Base-by-base conservation (phyloP, 2,113 vertebrate genomes). In the Prunella fulvescens region DNA sequence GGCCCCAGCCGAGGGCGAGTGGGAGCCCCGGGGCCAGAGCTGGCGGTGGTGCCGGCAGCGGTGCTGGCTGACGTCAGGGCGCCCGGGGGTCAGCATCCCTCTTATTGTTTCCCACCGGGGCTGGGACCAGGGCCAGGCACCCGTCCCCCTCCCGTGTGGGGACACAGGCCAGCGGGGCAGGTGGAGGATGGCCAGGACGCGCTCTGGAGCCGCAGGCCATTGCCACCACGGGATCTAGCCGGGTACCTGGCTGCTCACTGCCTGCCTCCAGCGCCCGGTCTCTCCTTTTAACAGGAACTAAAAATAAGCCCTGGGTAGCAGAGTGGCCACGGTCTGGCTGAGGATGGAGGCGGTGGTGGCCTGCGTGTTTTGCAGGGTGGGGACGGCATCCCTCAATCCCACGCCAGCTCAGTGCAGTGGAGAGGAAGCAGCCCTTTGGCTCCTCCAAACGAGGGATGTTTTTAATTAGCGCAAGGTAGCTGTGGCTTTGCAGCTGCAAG, bases 51-150 rank as follows among this genome's bases (percentile, higher is more conserved):
- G 90, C 89, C 33, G 96, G 92, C 66, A 25, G 74, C 24, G 48
- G 42, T 71, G 58, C 72, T 18, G 90, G 86, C 89, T 93, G 88
- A 95, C 95, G 96, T 97, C 96, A 97, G 95, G 95, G 85, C 50
- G 50, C 86, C 60, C 9, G 12, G 51, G 86, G 92, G 97, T 98
- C 97, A 97, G 91, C 26, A 44, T 91, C 83, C 83, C 81, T 92
- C 82, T 91, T 92, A 96, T 88, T 97, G 97, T 96, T 96, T 93
- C 89, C 88, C 78, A 84, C 70, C 20, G 8, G 69, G 76, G 64
- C 77, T 95, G 92, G 93, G 91, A 89, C 12, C 1, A 73, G 76
- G 64, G 83, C 94, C 84, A 93, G 81, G 82, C 50, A 14, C 80
- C 90, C 3, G 14, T 44, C 39, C 76, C 71, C 61, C 67, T n/a